Conservation (phyloP, 37 sponge, comb jelly and placozoan genomes). For the Oscarella lobularis region DNA sequence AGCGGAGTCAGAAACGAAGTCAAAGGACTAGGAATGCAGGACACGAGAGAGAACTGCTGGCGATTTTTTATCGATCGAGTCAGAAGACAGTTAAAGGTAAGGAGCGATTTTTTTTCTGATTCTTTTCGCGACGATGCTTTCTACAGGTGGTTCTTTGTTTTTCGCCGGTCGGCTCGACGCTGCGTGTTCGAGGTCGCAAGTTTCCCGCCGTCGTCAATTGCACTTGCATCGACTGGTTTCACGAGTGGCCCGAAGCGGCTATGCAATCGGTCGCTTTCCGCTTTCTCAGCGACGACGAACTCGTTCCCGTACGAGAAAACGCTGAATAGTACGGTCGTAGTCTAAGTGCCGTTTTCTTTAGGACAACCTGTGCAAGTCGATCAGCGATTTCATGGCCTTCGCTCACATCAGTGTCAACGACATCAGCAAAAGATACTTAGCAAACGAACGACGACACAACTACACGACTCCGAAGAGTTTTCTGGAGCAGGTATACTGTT, state of each 20-base stretch:
- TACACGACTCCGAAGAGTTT: too few species aligned
- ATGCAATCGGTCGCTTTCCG: constrained; percentile 92
- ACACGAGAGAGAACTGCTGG: constrained; percentile 94
- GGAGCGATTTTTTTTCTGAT: too few species aligned
- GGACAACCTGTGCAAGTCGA: constrained; percentile 48
- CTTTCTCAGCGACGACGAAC: constrained; percentile 64
- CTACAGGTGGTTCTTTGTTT: constrained; percentile 98
- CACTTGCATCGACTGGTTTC: constrained; percentile 99
- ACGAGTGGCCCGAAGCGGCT: constrained; percentile 99
- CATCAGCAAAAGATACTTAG: constrained; percentile 71
- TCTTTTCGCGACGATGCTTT: too few species aligned
- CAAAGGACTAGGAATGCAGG: constrained; percentile 73
- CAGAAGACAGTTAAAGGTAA: constrained; percentile 75
- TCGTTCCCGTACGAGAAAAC: constrained; percentile 49
- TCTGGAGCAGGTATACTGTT: too few species aligned
- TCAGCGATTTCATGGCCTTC: constrained; percentile 85
- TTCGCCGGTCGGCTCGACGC: constrained; percentile 98
- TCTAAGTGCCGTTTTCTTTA: too few species aligned
- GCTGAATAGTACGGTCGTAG: too few species aligned
- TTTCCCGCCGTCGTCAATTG: constrained; percentile 98
- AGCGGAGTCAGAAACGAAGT: constrained; percentile 81
- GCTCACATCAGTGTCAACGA: constrained; percentile 88
- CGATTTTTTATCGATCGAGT: constrained; percentile 88
- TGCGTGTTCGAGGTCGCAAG: constrained; percentile 88
- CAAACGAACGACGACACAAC: too few species aligned